Percentiles rank a stretch among this genome's conserved stretches.
These are phyloP conservation scores for Melieria crassipennis DNA, from an alignment of 2,888 invertebrate genomes.

Conservation along the genomic window DNA sequence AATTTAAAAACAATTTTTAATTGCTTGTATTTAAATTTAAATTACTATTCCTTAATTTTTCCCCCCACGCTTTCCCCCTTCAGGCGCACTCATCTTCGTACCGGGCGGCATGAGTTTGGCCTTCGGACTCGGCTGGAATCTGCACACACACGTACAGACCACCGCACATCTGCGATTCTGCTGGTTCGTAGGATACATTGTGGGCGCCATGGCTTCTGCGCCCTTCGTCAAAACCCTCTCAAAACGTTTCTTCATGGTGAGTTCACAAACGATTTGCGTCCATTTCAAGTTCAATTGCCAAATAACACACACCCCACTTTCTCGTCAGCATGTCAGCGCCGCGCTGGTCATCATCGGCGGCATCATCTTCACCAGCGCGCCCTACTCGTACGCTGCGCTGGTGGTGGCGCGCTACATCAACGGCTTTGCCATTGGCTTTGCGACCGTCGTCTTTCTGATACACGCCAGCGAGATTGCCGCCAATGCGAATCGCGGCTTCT, in stretches of 20 bases:
- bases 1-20: too few relatives aligned
- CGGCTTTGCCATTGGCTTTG: constrained; percentile 54
- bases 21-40: too few relatives aligned
- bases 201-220: constrained; percentile 50
- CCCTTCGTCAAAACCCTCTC: constrained; percentile 40
- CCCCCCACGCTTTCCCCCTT: neutral
- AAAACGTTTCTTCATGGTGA: constrained; percentile 41
- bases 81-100: constrained; percentile 48
- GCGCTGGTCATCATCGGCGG: constrained; percentile 50
- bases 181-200: constrained; percentile 58
- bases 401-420: constrained; percentile 56
- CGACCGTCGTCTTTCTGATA: constrained; percentile 51
- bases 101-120: constrained; percentile 57
- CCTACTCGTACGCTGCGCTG: constrained; percentile 47
- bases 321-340: constrained; percentile 12
- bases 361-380: constrained; percentile 52
- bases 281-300: too few relatives aligned
- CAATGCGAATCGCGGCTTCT: constrained; percentile 46
- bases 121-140: constrained; percentile 51
- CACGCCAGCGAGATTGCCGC: constrained; percentile 53
- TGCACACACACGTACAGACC: constrained; percentile 11
- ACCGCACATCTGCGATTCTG: constrained; percentile 50
- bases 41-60: neutral
- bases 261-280: constrained; percentile 1
- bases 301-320: neutral